Conservation (phyloP, 2,888 invertebrate genomes). For the Keiferia lycopersicella region DNA sequence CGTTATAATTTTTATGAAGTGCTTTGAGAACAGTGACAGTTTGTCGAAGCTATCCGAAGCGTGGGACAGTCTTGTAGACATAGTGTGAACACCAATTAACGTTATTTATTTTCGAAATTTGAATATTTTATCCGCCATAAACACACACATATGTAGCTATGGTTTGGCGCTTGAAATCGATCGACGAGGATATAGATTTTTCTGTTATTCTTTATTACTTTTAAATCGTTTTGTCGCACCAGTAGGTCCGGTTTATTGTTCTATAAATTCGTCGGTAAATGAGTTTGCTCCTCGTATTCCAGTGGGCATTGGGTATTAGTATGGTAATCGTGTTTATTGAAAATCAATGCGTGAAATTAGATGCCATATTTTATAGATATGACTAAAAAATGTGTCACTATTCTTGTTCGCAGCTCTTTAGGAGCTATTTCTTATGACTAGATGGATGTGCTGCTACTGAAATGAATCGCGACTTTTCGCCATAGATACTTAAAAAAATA, state of each 20-base stretch:
- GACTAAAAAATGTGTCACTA: neutral
- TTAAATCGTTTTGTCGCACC: slow-evolving; percentile 51
- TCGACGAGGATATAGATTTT: slow-evolving; percentile 32
- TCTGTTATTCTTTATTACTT: slow-evolving; percentile 36
- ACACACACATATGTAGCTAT: slow-evolving; percentile 10
- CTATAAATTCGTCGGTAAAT: slow-evolving; percentile 47
- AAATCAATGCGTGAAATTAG: slow-evolving; percentile 53
- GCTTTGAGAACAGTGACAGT: slow-evolving; percentile 50
- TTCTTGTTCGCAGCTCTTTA: neutral
- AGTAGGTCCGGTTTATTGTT: slow-evolving; percentile 56
- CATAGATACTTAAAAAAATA: neutral
- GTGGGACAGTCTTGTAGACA: slow-evolving; percentile 53
- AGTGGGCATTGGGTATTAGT: slow-evolving; percentile 49
- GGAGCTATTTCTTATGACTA: neutral
- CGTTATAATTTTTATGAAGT: slow-evolving; percentile 46
- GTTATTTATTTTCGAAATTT: slow-evolving; percentile 66
- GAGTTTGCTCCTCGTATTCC: slow-evolving; percentile 26
- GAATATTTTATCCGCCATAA: slow-evolving; percentile 58
- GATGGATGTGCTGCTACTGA: neutral
- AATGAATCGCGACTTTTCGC: neutral
- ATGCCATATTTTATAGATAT: slow-evolving; percentile 33
- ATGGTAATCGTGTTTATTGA: slow-evolving; percentile 52
- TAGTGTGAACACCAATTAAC: slow-evolving; percentile 68
- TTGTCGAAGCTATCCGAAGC: slow-evolving; percentile 47
- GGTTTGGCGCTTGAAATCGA: slow-evolving; percentile 40